Percentiles rank a stretch among this genome's conserved stretches.
Conservation (phyloP, 2,797 vertebrate genomes). For the Microhierax caerulescens region DNA sequence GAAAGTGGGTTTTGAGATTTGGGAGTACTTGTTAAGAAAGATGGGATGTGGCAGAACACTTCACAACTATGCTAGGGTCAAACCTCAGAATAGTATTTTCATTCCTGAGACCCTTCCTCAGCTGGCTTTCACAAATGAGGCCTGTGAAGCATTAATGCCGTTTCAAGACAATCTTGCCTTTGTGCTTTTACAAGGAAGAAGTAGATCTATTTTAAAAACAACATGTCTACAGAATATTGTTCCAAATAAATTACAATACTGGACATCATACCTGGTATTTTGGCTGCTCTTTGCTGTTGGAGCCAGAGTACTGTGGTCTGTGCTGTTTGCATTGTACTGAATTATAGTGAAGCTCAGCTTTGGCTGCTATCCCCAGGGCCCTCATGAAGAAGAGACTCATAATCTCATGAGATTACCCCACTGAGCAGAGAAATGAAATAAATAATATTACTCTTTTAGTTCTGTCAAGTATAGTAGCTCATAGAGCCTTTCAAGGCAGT, state of each 20-base stretch:
- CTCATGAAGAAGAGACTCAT: constrained; percentile 63
- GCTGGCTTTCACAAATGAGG: background rate
- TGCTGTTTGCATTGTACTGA: background rate
- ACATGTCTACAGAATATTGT: background rate
- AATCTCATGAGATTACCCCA: constrained; percentile 60
- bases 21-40: constrained; percentile 14
- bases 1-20: constrained; percentile 7
- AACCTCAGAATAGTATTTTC: background rate
- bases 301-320: background rate
- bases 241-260: background rate
- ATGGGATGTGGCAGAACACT: background rate
- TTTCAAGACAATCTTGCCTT: background rate
- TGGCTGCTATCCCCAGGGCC: constrained; percentile 12
- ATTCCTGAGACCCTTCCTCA: background rate
- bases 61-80: background rate
- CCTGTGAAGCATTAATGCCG: background rate
- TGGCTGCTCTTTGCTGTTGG: background rate
- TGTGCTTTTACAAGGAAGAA: background rate
- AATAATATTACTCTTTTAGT: constrained; percentile 39
- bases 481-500: constrained; percentile 23
- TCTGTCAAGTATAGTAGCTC: constrained; percentile 28
- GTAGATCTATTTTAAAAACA: background rate
- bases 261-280: background rate
- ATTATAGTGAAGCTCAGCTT: background rate
- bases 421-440: constrained; percentile 69